Percentiles rank a stretch among this genome's conserved stretches.
phyloP scores from a whole-genome alignment of 2,113 vertebrate species.

The Lophius piscatorius region DNA sequence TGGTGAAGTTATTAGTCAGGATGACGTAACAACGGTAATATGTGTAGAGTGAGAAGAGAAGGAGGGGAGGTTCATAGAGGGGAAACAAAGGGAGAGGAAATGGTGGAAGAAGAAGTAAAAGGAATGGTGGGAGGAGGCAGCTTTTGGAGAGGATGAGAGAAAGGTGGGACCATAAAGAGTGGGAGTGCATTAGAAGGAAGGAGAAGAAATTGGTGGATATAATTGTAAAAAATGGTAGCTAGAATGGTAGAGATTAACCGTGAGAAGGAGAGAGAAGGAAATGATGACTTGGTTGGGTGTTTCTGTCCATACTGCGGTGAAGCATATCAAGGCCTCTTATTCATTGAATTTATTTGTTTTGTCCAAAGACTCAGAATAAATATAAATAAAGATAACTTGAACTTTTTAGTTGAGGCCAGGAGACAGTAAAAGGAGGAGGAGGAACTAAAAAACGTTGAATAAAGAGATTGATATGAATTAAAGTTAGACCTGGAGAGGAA shows the following conservation, averaged over 20 bases:
- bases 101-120: not conserved
- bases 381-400: not conserved
- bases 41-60: slow-evolving; percentile 16
- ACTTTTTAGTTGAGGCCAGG: not conserved
- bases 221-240: not conserved
- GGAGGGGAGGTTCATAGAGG: not conserved
- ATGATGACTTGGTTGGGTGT: slow-evolving; percentile 19
- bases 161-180: not conserved
- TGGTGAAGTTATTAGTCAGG: slow-evolving; percentile 19
- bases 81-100: slow-evolving; percentile 1
- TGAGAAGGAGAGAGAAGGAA: slow-evolving; percentile 6
- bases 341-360: too few species aligned
- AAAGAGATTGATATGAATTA: not conserved
- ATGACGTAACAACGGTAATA: slow-evolving; percentile 35
- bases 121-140: not conserved
- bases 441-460: not conserved
- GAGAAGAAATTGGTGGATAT: not conserved
- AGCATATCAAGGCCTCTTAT: not conserved
- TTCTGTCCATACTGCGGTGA: slow-evolving; percentile 19
- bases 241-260: not conserved
- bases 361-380: too few species aligned
- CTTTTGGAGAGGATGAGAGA: not conserved
- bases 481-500: not conserved
- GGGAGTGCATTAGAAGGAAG: not conserved
- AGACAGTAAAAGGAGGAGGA: too few species aligned